Evolutionary conservation across 2,888 invertebrate genomes (phyloP), one percentile per base, ranked within the genome.

Genomic region (Lasius fuliginosus): DNA sequence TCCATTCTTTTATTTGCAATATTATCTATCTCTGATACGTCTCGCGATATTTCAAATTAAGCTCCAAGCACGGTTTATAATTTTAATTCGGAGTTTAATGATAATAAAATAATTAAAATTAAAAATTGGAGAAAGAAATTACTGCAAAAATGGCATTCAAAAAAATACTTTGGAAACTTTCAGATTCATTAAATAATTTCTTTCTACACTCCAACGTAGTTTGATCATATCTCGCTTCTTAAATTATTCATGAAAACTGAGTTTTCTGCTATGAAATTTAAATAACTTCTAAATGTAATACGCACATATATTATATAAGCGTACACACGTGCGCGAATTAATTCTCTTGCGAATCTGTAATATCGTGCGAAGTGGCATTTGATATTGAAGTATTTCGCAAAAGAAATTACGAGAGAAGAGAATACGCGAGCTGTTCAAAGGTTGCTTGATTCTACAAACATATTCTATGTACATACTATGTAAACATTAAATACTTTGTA

Each of bases 401-500:
- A 67, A 60, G 84, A 83, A 86, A 87, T 87, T 36, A 73, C 73
- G 18, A 58, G 40, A 6, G 40, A 56, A 58, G 58, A 58, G 40
- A 83, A n/a, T 88, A 56, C 74, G 53, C 15, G 65, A 82, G 65
- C 58, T 62, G 42, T 33, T n/a, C n/a, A 86, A 88, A 88, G 88
- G 88, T 88, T 84, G 81, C 33, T 33, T 9, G 30, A 85, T 60
- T 71, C 11, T 42, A 71, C 9, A 40, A 65, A 36, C 76, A 53
- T 56, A 27, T 64, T 53, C 68, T 53, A 53, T 53, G 53, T 8
- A 53, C 8, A 53, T n/a, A 53, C n/a, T 18, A 49, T 18, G 18
- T 53, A 53, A 23, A 23, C 23, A 23, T 23, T 23, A 23, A n/a
- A 53, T 53, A 53, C 8, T n/a, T 4, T n/a, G 68, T 36, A 9